Percentiles rank a stretch among this genome's conserved stretches.
Evolutionary conservation across 1,140 invertebrate species (phyloP).

Genomic region (Radopholus similis): DNA sequence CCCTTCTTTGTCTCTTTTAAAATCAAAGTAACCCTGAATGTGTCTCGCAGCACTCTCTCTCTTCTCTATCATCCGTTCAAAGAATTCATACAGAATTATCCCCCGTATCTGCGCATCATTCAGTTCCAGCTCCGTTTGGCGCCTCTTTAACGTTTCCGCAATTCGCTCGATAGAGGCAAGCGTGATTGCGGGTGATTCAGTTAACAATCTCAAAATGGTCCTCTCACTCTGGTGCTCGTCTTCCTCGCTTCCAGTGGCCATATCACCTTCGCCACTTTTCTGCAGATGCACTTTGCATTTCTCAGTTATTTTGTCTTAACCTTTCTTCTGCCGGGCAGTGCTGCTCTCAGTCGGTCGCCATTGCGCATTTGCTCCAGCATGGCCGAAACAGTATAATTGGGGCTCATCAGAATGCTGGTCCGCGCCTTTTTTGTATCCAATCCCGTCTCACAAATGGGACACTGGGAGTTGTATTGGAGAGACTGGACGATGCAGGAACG

Average conservation of each 20-base stretch:
- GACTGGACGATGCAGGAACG: slow-evolving; percentile 73
- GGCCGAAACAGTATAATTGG: slow-evolving; percentile 8
- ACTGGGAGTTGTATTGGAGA: slow-evolving; percentile 74
- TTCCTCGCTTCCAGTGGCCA: slow-evolving; percentile 5
- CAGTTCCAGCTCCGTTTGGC: slow-evolving; percentile 69
- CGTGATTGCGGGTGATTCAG: slow-evolving; percentile 4
- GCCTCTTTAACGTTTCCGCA: slow-evolving; percentile 66
- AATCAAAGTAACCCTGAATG: neutral
- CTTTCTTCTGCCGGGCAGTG: neutral
- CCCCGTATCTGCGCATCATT: slow-evolving; percentile 71
- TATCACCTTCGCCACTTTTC: neutral
- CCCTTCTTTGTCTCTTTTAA: slow-evolving; percentile 69
- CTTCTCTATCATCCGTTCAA: slow-evolving; percentile 68
- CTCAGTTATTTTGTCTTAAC: neutral
- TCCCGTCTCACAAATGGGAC: slow-evolving; percentile 66
- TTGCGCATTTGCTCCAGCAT: neutral
- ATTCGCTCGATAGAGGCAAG: slow-evolving; percentile 41
- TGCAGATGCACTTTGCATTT: no score
- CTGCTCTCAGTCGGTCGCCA: neutral
- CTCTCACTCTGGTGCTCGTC: slow-evolving; percentile 11
- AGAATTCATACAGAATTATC: slow-evolving; percentile 76
- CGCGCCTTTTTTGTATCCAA: slow-evolving; percentile 69
- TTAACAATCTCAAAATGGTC: neutral
- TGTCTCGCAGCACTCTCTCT: no score
- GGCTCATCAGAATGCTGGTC: slow-evolving; percentile 45